Evolutionary conservation across 2,888 invertebrate species (phyloP).

Genomic region (Resseliella maxima): DNA sequence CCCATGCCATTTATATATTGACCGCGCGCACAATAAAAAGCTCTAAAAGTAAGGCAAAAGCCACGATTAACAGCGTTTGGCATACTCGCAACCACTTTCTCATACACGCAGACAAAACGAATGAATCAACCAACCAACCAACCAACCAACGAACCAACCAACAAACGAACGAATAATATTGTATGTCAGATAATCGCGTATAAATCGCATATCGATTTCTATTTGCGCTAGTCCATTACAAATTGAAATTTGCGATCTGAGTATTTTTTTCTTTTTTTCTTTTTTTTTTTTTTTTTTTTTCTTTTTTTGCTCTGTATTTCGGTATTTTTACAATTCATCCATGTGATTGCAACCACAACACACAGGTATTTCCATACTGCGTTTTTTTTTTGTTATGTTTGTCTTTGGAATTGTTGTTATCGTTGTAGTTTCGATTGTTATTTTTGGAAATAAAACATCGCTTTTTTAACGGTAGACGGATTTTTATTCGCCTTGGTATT

Average conservation of each 20-base stretch:
- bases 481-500: conserved; percentile 23
- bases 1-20: conserved; percentile 43
- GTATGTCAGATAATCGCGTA: conserved; percentile 41
- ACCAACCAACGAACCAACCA: neutral
- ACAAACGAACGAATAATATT: neutral
- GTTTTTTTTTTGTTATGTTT: neutral
- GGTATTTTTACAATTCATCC: neutral
- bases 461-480: neutral
- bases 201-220: conserved; percentile 46
- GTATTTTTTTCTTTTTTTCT: neutral
- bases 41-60: neutral
- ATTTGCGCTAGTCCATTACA: conserved; percentile 31
- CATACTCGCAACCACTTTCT: neutral
- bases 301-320: too few relatives aligned
- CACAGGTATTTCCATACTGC: neutral
- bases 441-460: conserved; percentile 2
- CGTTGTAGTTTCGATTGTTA: neutral
- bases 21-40: neutral
- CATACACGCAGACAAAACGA: neutral
- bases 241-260: conserved; percentile 31
- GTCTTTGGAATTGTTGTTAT: neutral
- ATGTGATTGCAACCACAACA: neutral
- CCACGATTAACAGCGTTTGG: neutral
- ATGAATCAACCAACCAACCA: neutral
- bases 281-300: too few relatives aligned